Conservation (phyloP, 2,888 invertebrate genomes). For the Dromius quadrimaculatus region DNA sequence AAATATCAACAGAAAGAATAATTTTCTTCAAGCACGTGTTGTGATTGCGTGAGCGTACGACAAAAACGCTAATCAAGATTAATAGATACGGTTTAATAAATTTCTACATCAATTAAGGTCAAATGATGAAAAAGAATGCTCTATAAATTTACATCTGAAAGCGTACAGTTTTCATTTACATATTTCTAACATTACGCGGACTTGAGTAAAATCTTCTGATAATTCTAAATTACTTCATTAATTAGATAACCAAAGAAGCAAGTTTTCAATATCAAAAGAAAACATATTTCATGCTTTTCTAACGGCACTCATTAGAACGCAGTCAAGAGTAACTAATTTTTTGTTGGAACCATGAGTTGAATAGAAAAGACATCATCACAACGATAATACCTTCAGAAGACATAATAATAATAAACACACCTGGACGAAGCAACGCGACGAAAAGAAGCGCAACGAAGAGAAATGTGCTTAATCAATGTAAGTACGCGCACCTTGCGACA, state of each 20-base stretch:
- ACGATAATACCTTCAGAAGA: too few relatives aligned
- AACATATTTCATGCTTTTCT: too few relatives aligned
- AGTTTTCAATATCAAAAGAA: too few relatives aligned
- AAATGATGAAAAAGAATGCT: conserved; percentile 43
- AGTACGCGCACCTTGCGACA: too few relatives aligned
- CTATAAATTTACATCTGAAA: conserved; percentile 39
- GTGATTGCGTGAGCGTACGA: conserved; percentile 15
- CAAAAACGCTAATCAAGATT: conserved; percentile 37
- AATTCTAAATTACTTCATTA: conserved; percentile 34
- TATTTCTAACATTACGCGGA: conserved; percentile 31
- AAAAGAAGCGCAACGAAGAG: too few relatives aligned
- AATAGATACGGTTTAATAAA: conserved; percentile 36
- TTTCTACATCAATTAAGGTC: conserved; percentile 42
- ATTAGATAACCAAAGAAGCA: conserved; percentile 24
- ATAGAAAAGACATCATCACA: too few relatives aligned
- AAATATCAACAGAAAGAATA: neutral
- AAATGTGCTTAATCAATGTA: too few relatives aligned
- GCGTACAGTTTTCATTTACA: conserved; percentile 19
- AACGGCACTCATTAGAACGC: too few relatives aligned
- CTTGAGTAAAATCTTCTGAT: conserved; percentile 24
- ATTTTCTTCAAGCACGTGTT: conserved; percentile 1
- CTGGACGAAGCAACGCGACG: too few relatives aligned
- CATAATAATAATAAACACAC: too few relatives aligned
- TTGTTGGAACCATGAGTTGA: too few relatives aligned
- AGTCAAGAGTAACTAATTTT: too few relatives aligned